These are phyloP conservation scores for Alca torda DNA, from an alignment of 2,797 vertebrate species.

Conservation along the genomic window DNA sequence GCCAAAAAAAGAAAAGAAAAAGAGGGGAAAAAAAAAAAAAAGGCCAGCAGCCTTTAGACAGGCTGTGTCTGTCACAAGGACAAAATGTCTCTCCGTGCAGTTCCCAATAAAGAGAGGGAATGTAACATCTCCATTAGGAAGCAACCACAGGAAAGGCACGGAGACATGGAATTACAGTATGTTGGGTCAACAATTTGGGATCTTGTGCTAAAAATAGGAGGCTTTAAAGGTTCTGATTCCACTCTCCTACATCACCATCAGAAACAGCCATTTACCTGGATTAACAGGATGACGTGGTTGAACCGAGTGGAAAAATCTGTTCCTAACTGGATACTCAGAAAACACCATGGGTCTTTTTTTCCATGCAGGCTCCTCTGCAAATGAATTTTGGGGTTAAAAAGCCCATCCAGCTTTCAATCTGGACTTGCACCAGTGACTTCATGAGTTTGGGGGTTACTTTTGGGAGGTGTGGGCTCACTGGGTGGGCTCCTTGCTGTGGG, in stretches of 20 bases:
- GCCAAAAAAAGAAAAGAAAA: neutral
- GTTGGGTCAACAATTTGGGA: accelerated
- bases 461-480: accelerated
- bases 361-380: neutral
- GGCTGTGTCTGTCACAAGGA: slow-evolving; percentile 9
- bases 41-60: neutral
- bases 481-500: neutral
- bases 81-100: neutral
- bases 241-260: neutral
- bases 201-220: neutral
- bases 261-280: neutral
- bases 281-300: neutral
- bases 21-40: neutral
- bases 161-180: neutral
- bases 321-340: neutral
- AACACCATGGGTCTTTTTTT: neutral
- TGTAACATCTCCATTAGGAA: neutral
- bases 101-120: neutral
- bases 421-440: neutral
- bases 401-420: neutral
- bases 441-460: neutral
- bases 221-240: neutral
- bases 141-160: neutral
- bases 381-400: neutral
- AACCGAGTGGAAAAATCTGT: neutral